Evolutionary conservation across 2,797 vertebrate genomes (phyloP), one percentile per base, ranked within the genome.

Genomic region (Ambastaia sidthimunki): DNA sequence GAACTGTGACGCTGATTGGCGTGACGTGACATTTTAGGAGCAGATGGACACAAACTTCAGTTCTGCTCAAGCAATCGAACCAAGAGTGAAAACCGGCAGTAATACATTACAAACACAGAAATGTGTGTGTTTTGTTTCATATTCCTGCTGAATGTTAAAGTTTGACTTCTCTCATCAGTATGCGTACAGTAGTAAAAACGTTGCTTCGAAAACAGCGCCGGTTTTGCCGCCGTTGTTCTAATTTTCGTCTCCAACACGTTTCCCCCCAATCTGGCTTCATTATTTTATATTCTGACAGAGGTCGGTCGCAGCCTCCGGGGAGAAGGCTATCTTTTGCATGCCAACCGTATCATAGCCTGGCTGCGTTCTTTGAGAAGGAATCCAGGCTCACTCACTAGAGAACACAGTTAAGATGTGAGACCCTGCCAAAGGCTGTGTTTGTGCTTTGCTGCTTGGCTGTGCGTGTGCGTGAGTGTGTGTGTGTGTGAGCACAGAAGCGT

Each of bases 251-350:
- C 50, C 57, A 70, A 37, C 59, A 60, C 44, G 7, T 74, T 31
- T 70, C 48, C 23, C 47, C 44, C 19, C 55, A 71, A 69, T 78
- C 71, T 62, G n/a, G 68, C 80, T 82, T 79, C 78, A 81, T 81
- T 77, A 75, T 75, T 84, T 80, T 50, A 63, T 78, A 67, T 83
- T 77, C 57, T 82, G 79, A 82, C 79, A 82, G 81, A 76, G 83
- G 83, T 83, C 83, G 81, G 75, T 44, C 19, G 18, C 18, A 54
- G 73, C 82, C 68, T 66, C 63, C 19, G 63, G 78, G 65, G 41
- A 44, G 31, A 15, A 41, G 66, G 55, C 65, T 80, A 63, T 73
- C 72, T 83, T 76, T 80, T 72, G 65, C 71, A 75, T 72, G 71
- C 69, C 72, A 82, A 83, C 41, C 7, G 66, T 74, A 78, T 84